Evolutionary conservation across 2,888 invertebrate genomes (phyloP), one percentile per base, ranked within the genome.

Genomic region (Ormyrus rosae): DNA sequence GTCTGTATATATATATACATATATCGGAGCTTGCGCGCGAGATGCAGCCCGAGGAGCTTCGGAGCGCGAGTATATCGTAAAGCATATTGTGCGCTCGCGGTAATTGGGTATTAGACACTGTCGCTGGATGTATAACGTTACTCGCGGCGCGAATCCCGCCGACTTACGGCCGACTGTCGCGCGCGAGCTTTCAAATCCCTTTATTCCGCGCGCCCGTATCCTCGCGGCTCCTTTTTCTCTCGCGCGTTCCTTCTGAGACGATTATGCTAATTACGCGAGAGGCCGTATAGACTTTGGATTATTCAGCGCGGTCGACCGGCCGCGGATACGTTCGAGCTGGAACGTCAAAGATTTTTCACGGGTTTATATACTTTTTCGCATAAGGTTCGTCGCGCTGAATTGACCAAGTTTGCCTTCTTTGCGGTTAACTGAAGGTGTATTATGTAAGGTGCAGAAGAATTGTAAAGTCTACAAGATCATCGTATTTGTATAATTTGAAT

Each of bases 71-170:
- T 1, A 9, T 55, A 53, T 77, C 76, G 69, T 77, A 77, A 77
- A 77, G 70, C 77, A 70, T 64, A 2, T 2, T 4, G 34, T 45
- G 46, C 45, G n/a, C 63, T 63, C 7, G 3, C 9, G 65, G 63
- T 80, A 80, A 80, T 81, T 81, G 81, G 78, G 78, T 81, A 78
- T 72, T 81, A 78, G 78, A 81, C 73, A 69, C 64, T 64, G 69
- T 77, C 77, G 75, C 75, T 61, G 51, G 68, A 46, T 1, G 19
- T 2, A 19, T 4, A 61, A 46, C 51, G 48, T 11, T 56, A 45
- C 50, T 71, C 70, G 48, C 34, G 2, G 3, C 51, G n/a, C 10
- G 56, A 4, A 34, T 53, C 50, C 45, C 46, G 34, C 34, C 34
- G 34, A 34, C 50, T 70, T 71, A 71, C 50, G 51, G 19, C 34